Conservation (phyloP, 2,113 vertebrate genomes). For the Scartelaos histophorus region DNA sequence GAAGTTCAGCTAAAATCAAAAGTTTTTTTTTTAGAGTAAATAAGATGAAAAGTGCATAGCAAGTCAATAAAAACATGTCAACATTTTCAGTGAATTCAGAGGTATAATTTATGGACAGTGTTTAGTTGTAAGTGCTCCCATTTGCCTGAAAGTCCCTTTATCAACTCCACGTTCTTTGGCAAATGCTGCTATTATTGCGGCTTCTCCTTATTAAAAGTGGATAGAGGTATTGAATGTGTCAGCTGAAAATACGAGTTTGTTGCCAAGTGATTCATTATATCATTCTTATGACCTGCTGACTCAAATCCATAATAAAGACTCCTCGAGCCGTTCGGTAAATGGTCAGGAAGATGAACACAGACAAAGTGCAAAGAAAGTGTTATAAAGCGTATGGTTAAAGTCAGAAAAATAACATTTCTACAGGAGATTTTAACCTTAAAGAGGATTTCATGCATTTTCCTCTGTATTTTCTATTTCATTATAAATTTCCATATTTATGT, state of each 20-base stretch:
- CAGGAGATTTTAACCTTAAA: no score
- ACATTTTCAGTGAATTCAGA: neutral
- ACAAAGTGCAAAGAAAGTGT: neutral
- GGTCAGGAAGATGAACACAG: neutral
- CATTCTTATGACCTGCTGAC: neutral
- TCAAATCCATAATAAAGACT: neutral
- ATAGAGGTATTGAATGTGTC: neutral
- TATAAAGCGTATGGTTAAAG: neutral
- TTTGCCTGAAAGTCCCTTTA: neutral
- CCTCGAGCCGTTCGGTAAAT: neutral
- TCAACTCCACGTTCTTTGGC: neutral
- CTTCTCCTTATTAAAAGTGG: neutral
- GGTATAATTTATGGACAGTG: no score
- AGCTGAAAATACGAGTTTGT: neutral
- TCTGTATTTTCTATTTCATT: no score
- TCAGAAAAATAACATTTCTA: no score
- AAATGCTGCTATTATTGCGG: neutral
- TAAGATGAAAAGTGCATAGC: neutral
- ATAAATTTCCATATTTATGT: no score
- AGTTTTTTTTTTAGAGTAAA: no score
- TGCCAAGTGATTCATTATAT: neutral
- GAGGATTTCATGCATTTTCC: no score
- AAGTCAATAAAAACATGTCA: neutral
- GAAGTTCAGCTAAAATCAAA: no score
- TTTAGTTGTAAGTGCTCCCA: neutral